Evolutionary conservation across 1,140 invertebrate species (phyloP).

Genomic region (Hylyphantes graminicola): DNA sequence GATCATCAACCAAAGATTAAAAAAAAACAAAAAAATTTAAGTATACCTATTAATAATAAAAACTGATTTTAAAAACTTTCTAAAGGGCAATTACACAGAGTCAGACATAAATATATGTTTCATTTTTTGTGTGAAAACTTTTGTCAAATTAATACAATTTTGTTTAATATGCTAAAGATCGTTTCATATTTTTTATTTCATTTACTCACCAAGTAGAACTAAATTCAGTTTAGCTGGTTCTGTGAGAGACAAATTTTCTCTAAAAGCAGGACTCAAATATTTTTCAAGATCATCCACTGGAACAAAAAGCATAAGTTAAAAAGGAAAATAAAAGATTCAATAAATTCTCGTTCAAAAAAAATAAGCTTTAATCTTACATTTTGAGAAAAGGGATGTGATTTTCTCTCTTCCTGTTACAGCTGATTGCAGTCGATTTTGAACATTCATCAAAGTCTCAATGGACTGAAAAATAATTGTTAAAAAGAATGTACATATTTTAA

Average conservation of each 20-base stretch:
- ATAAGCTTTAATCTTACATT: conserved; percentile 32
- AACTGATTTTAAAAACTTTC: too few relatives aligned
- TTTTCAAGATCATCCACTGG: conserved; percentile 57
- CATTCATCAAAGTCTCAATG: conserved; percentile 39
- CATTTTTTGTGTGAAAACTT: too few relatives aligned
- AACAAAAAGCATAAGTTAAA: conserved; percentile 5
- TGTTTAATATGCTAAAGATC: too few relatives aligned
- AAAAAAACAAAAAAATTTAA: too few relatives aligned
- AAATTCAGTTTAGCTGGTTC: conserved; percentile 54
- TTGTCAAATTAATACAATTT: too few relatives aligned
- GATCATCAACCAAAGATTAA: too few relatives aligned
- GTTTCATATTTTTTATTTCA: too few relatives aligned
- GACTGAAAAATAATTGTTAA: conserved; percentile 9
- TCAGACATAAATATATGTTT: too few relatives aligned
- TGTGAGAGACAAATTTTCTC: conserved; percentile 40
- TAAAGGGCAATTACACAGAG: too few relatives aligned
- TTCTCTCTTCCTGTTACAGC: conserved; percentile 55
- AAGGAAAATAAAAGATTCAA: background rate
- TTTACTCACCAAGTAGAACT: conserved; percentile 45
- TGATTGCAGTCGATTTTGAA: conserved; percentile 48
- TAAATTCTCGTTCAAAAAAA: background rate
- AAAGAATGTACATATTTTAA: background rate
- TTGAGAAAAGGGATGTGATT: conserved; percentile 45
- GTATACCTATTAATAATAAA: too few relatives aligned
- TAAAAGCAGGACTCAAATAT: conserved; percentile 37